phyloP scores from a whole-genome alignment of 2,113 vertebrate species.

The Centrocercus urophasianus region DNA sequence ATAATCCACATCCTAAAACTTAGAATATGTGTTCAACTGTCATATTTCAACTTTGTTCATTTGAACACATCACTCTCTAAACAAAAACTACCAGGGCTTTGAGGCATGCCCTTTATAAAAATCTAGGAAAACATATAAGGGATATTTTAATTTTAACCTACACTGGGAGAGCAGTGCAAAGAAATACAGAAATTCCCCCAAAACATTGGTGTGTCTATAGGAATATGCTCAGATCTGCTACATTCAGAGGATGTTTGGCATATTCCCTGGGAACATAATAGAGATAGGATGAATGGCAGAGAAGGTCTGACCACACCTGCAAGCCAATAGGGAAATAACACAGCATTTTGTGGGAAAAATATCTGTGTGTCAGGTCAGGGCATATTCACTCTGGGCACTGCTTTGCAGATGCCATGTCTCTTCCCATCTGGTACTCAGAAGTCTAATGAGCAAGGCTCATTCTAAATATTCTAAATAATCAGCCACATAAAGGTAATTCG shows the following conservation, averaged over 20 bases:
- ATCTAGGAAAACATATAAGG: accelerated
- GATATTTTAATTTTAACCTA: background rate
- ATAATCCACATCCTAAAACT: background rate
- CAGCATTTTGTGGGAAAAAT: background rate
- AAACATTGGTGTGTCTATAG: background rate
- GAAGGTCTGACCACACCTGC: background rate
- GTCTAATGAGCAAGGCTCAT: background rate
- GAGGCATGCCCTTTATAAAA: accelerated
- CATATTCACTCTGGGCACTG: background rate
- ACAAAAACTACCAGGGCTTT: background rate
- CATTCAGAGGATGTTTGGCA: background rate
- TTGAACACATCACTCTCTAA: accelerated
- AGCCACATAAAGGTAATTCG: accelerated
- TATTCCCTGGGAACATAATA: background rate
- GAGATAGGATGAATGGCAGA: background rate
- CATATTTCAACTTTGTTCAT: background rate
- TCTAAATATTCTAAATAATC: background rate
- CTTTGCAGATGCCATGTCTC: background rate
- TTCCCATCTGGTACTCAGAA: background rate
- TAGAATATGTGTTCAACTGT: background rate
- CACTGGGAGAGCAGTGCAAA: background rate
- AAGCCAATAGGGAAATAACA: background rate
- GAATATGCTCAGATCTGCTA: background rate
- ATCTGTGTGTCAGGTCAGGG: background rate
- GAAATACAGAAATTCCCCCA: background rate